Conservation (phyloP, 2,113 vertebrate genomes). For the Anoplopoma fimbria region DNA sequence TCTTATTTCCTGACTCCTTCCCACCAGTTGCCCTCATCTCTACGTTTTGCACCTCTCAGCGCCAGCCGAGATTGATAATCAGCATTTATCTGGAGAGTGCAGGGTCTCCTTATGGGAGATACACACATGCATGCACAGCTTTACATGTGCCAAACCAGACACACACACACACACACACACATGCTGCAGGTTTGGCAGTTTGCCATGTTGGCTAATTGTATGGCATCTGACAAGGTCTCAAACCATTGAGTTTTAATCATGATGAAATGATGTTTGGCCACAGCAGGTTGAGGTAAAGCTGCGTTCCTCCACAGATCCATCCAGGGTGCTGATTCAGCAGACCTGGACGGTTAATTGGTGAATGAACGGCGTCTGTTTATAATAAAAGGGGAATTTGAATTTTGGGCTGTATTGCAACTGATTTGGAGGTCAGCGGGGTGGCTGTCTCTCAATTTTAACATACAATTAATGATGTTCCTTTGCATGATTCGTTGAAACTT, state of each 20-base stretch:
- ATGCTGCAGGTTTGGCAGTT: conserved; percentile 59
- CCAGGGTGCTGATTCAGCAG: conserved; percentile 62
- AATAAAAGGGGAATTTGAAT: conserved; percentile 46
- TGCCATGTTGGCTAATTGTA: conserved; percentile 75
- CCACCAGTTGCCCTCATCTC: neutral
- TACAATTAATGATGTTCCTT: conserved; percentile 50
- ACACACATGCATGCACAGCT: conserved; percentile 20
- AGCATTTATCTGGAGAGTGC: conserved; percentile 49
- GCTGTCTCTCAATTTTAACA: conserved; percentile 23
- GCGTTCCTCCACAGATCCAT: conserved; percentile 40
- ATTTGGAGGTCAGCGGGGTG: conserved; percentile 49
- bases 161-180: conserved; percentile 24
- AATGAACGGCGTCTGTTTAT: conserved; percentile 47
- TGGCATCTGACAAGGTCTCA: conserved; percentile 74
- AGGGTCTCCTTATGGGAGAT: conserved; percentile 38
- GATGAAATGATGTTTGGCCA: conserved; percentile 72
- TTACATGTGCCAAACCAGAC: conserved; percentile 19
- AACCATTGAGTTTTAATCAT: conserved; percentile 72
- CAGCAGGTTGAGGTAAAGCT: conserved; percentile 28
- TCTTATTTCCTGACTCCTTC: neutral
- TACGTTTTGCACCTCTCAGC: neutral
- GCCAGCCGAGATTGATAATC: conserved; percentile 53
- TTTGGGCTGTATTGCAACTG: conserved; percentile 7
- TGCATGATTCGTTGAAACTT: conserved; percentile 10
- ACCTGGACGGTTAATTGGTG: conserved; percentile 55